Base-by-base conservation (phyloP, 2,888 invertebrate species). In the Drosophila maculinotata region DNA sequence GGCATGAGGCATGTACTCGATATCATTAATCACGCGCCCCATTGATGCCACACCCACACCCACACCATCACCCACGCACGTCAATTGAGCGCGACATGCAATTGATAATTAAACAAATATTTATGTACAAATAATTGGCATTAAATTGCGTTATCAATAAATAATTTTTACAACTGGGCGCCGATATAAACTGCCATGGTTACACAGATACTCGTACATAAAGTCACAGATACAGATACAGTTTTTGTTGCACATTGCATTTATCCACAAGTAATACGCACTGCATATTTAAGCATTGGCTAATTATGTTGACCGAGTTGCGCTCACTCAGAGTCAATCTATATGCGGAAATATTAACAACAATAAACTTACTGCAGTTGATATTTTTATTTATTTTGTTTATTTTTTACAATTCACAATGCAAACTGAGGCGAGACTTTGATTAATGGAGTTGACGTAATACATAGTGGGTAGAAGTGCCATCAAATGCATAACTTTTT, bases 61-160 rank as follows among this genome's bases (percentile, higher is more conserved):
- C n/a, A n/a, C n/a, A n/a, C n/a, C n/a, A n/a, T n/a, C n/a, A 26
- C 39, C 45, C 78, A 62, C 69, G 63, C 80, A 63, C 52, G 41
- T 52, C 36, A 59, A 73, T 57, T 69, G 58, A 64, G 35, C 33
- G 31, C 67, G 62, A 78, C 76, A 79, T 76, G 79, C 76, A 80
- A 83, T 83, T 79, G 84, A 83, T 78, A 81, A 83, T 86, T 78
- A 72, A 75, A 68, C 67, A 86, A 86, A 83, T 86, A 86, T 88
- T 88, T 79, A 80, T 79, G 79, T 80, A 87, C 83, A 85, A 90
- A 89, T 88, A 90, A 89, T 87, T 87, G 88, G 72, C 82, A 81
- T 89, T 89, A 90, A 89, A 90, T 89, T 88, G 80, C 89, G 86
- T 85, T 90, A 89, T 89, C 89, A 78, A 86, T 86, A 85, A 79